These are phyloP conservation scores for Zalophus californianus DNA, from an alignment of 2,797 vertebrate genomes.

Conservation along the genomic window DNA sequence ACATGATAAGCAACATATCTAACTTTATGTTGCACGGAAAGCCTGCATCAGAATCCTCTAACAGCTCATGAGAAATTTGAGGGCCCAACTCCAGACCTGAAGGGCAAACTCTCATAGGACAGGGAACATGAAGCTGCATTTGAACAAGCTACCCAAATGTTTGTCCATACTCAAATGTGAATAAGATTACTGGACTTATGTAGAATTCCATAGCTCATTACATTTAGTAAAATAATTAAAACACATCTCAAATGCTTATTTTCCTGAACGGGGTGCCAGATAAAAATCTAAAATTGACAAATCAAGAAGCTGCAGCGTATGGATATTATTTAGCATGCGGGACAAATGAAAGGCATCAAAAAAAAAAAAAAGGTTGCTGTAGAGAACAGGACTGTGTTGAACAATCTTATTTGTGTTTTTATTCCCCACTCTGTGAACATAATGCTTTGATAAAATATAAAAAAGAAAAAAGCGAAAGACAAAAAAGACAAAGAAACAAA, in stretches of 20 bases:
- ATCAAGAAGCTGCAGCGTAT: neutral
- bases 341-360: neutral
- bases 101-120: neutral
- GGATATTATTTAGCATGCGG: neutral
- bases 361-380: neutral
- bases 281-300: neutral
- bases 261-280: neutral
- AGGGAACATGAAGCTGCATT: neutral
- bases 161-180: neutral
- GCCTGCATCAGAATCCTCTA: neutral
- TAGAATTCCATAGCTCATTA: neutral
- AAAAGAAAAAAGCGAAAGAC: neutral
- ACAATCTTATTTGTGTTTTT: neutral
- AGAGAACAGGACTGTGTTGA: neutral
- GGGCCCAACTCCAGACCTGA: neutral
- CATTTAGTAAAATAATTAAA: conserved; percentile 7
- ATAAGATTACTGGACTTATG: neutral
- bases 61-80: neutral
- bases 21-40: neutral
- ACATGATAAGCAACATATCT: neutral
- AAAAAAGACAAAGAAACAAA: neutral
- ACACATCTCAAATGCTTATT: neutral
- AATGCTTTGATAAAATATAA: conserved; percentile 34
- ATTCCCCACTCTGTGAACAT: neutral
- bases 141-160: neutral